Conservation (phyloP, 2,888 invertebrate genomes). For the Acanthococcus lagerstroemiae region DNA sequence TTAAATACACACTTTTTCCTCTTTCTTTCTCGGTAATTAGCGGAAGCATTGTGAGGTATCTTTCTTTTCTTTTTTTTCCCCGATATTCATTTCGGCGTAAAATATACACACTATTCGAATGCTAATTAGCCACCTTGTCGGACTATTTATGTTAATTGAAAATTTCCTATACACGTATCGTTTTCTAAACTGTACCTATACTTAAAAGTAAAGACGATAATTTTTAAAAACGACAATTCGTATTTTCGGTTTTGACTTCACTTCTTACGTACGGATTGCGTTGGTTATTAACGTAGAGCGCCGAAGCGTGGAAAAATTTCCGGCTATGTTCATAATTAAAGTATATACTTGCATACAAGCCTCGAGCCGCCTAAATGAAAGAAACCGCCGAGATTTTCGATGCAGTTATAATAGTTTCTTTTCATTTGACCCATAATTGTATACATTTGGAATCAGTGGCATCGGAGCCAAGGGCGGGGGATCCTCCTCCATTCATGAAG, state of each 20-base stretch:
- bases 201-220: neutral
- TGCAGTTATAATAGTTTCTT: no score
- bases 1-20: neutral
- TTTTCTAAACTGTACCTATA: neutral
- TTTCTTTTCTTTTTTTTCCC: neutral
- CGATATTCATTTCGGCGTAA: no score
- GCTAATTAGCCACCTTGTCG: neutral
- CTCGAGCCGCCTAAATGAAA: no score
- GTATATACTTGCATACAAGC: no score
- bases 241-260: neutral
- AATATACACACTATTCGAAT: slow-evolving; percentile 2
- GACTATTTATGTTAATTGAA: slow-evolving; percentile 8
- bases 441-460: no score
- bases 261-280: neutral
- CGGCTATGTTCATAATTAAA: neutral
- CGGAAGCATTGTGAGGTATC: neutral
- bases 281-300: neutral
- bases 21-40: neutral
- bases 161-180: neutral
- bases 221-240: neutral
- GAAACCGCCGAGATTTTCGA: no score
- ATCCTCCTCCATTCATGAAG: no score
- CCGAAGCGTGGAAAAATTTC: neutral
- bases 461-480: no score
- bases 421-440: no score